Percentiles rank a stretch among this genome's conserved stretches.
Evolutionary conservation across 2,797 vertebrate species (phyloP).

Genomic region (Ambastaia sidthimunki): DNA sequence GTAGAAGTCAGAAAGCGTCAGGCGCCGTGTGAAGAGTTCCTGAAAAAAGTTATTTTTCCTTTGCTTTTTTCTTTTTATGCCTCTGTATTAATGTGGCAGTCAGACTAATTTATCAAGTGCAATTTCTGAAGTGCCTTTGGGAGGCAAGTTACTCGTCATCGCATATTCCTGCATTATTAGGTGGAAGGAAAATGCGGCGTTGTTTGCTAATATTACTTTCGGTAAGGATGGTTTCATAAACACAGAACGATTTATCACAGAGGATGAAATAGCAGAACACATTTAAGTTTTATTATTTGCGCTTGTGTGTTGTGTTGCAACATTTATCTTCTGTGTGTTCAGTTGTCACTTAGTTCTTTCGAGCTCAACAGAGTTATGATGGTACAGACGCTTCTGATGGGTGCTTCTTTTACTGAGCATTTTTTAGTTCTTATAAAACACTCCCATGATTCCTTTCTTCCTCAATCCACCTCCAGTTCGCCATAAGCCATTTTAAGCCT

Average conservation of each 20-base stretch:
- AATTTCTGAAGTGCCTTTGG: constrained; percentile 39
- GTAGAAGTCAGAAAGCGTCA: constrained; percentile 32
- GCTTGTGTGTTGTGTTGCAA: constrained; percentile 11
- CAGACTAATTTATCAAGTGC: constrained; percentile 42
- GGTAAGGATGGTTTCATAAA: constrained; percentile 41
- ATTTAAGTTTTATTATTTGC: constrained; percentile 42
- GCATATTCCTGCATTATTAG: constrained; percentile 32
- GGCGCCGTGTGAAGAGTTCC: constrained; percentile 36
- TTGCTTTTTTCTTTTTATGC: background rate
- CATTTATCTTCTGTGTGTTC: constrained; percentile 47
- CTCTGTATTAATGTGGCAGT: constrained; percentile 37
- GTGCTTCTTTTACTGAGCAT: constrained; percentile 21
- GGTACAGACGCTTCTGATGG: constrained; percentile 17
- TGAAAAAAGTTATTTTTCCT: constrained; percentile 33
- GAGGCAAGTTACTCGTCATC: constrained; percentile 37
- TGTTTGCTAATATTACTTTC: constrained; percentile 47
- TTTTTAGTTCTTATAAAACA: constrained; percentile 37
- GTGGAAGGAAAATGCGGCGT: constrained; percentile 25
- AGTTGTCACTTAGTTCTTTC: constrained; percentile 34
- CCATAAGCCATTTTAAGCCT: constrained; percentile 34
- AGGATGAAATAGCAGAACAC: constrained; percentile 29
- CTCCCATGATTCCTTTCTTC: constrained; percentile 27
- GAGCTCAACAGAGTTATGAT: constrained; percentile 23
- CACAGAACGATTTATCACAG: constrained; percentile 30
- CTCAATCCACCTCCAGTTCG: constrained; percentile 26